phyloP scores from a whole-genome alignment of 2,113 vertebrate species.

The Nematolebias whitei region DNA sequence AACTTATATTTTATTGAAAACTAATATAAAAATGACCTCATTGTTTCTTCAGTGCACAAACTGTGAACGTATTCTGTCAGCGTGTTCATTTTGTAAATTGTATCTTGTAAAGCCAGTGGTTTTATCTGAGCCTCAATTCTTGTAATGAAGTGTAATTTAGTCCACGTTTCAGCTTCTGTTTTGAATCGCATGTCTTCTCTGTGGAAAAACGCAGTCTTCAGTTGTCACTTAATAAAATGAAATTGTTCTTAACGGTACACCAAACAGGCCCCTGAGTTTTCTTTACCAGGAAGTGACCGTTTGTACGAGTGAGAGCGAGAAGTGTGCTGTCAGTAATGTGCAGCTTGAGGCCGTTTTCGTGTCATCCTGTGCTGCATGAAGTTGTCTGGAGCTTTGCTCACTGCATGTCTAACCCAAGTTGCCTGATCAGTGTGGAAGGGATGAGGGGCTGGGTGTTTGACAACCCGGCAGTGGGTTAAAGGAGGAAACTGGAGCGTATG shows the following conservation, averaged over 20 bases:
- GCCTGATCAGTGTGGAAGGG: constrained; percentile 17
- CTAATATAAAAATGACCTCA: constrained; percentile 43
- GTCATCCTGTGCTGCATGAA: constrained; percentile 51
- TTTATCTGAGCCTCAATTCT: constrained; percentile 34
- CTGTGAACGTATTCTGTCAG: constrained; percentile 46
- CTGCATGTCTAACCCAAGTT: constrained; percentile 62
- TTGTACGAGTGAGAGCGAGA: constrained; percentile 27
- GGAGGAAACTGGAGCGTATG: constrained; percentile 21
- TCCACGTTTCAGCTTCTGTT: constrained; percentile 39
- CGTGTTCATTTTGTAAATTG: constrained; percentile 49
- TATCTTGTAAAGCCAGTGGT: constrained; percentile 44
- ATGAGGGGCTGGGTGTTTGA: constrained; percentile 34
- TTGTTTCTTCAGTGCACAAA: constrained; percentile 43
- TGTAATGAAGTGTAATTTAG: constrained; percentile 47
- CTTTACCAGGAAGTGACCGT: constrained; percentile 47
- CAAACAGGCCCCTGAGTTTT: constrained; percentile 70
- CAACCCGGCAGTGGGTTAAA: constrained; percentile 26
- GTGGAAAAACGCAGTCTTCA: constrained; percentile 43
- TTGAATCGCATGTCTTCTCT: constrained; percentile 54
- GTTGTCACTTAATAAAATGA: constrained; percentile 71
- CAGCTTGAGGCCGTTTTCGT: constrained; percentile 13
- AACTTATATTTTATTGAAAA: constrained; percentile 40
- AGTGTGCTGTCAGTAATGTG: constrained; percentile 20
- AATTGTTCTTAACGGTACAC: constrained; percentile 57
- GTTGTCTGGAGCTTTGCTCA: constrained; percentile 41